phyloP scores from a whole-genome alignment of 2,888 invertebrate species.

The Cordylochernes scorpioides region DNA sequence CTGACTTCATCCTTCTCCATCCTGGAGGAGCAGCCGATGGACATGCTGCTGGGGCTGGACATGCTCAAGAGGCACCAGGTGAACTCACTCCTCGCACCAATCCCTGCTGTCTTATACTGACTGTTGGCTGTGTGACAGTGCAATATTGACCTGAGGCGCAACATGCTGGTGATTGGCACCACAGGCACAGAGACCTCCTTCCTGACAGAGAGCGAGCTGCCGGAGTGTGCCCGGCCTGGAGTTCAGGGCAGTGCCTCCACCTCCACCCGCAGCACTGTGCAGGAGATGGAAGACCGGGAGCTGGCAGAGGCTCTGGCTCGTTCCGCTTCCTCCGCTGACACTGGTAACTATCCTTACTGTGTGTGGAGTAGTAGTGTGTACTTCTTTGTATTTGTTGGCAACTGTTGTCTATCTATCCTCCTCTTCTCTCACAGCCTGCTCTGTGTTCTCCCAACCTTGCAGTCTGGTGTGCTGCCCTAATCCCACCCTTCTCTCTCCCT shows the following conservation, averaged over 20 bases:
- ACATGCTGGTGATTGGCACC: conserved; percentile 68
- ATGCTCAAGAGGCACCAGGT: conserved; percentile 92
- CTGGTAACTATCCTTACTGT: too few relatives aligned
- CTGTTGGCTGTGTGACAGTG: too few relatives aligned
- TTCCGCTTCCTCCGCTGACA: conserved; percentile 1
- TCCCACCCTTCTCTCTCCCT: not conserved
- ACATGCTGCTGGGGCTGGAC: conserved; percentile 86
- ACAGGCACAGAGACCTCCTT: conserved; percentile 74
- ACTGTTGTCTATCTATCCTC: too few relatives aligned
- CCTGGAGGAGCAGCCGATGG: conserved; percentile 87
- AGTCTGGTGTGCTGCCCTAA: not conserved
- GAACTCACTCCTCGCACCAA: conserved; percentile 4
- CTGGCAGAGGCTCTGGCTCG: conserved; percentile 2
- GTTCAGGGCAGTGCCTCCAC: not conserved
- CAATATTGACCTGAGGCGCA: conserved; percentile 63
- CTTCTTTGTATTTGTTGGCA: too few relatives aligned
- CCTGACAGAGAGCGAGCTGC: conserved; percentile 47
- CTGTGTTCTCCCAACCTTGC: not conserved
- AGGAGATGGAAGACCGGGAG: conserved; percentile 1
- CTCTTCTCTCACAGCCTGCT: not conserved
- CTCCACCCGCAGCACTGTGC: too few relatives aligned
- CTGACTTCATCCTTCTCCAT: conserved; percentile 88
- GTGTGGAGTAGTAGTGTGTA: too few relatives aligned
- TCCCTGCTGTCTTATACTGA: too few relatives aligned
- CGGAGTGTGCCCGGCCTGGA: conserved; percentile 38